Conservation (phyloP, 2,888 invertebrate species). For the Philereme transversata region DNA sequence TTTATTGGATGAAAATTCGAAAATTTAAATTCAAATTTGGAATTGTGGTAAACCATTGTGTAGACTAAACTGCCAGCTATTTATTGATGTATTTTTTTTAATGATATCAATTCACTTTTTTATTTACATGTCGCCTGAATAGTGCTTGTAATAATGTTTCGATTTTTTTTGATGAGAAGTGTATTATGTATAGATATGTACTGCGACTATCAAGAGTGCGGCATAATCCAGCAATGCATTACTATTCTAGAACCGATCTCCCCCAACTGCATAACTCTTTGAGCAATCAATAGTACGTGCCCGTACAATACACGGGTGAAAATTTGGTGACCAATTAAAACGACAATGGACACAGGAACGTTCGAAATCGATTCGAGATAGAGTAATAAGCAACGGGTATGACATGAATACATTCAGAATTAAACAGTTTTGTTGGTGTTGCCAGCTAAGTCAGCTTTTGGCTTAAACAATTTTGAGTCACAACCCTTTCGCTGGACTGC, state of each 20-base stretch:
- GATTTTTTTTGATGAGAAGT: too few species aligned
- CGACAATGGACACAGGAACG: constrained; percentile 41
- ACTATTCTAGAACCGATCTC: constrained; percentile 18
- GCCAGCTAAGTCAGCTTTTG: background rate
- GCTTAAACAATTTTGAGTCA: background rate
- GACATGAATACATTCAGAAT: constrained; percentile 21
- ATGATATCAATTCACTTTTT: too few species aligned
- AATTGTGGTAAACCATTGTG: too few species aligned
- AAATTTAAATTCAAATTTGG: too few species aligned
- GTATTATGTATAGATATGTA: background rate
- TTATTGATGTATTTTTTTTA: too few species aligned
- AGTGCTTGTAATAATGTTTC: too few species aligned
- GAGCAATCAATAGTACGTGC: constrained; percentile 41
- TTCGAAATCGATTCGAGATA: constrained; percentile 32
- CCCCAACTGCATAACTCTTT: constrained; percentile 33
- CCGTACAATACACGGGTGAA: constrained; percentile 46
- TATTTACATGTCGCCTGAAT: too few species aligned
- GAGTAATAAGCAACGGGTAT: constrained; percentile 31
- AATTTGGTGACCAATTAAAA: constrained; percentile 69
- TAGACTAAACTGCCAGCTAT: too few species aligned
- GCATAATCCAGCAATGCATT: constrained; percentile 4
- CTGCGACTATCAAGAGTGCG: background rate
- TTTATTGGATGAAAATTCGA: too few species aligned
- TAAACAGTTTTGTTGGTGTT: constrained; percentile 2
- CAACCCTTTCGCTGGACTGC: background rate